These are phyloP conservation scores for Erpornis zantholeuca DNA, from an alignment of 2,113 vertebrate species.

Conservation along the genomic window DNA sequence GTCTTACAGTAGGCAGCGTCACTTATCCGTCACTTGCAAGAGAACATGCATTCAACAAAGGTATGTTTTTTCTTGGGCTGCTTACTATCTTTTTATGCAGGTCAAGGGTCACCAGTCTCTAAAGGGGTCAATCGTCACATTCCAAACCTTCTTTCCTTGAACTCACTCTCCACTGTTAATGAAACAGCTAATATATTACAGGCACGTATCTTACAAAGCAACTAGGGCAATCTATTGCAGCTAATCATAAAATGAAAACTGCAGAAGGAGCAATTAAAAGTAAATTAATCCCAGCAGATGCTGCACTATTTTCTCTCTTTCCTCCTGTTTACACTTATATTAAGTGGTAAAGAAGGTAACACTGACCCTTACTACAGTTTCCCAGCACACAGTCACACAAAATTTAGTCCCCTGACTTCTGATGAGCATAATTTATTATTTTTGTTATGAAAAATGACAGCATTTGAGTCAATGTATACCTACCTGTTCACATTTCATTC, in stretches of 20 bases:
- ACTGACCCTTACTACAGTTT: background rate
- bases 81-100: background rate
- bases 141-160: background rate
- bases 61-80: background rate
- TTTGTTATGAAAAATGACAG: background rate
- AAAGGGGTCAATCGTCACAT: background rate
- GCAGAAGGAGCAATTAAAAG: slow-evolving; percentile 29
- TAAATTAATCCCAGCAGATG: slow-evolving; percentile 30
- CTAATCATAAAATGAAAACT: slow-evolving; percentile 10
- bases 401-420: background rate
- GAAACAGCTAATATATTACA: slow-evolving; percentile 7
- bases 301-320: background rate
- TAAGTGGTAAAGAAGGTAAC: background rate
- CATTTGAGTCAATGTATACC: background rate
- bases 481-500: background rate
- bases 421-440: background rate
- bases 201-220: background rate
- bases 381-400: background rate
- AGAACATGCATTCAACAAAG: background rate
- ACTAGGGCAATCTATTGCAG: background rate
- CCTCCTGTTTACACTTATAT: background rate
- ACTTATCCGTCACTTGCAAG: background rate
- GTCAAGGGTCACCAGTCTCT: background rate
- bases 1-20: background rate
- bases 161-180: background rate